Evolutionary conservation across 2,797 vertebrate genomes (phyloP), one percentile per base, ranked within the genome.

Genomic region (Betta splendens): DNA sequence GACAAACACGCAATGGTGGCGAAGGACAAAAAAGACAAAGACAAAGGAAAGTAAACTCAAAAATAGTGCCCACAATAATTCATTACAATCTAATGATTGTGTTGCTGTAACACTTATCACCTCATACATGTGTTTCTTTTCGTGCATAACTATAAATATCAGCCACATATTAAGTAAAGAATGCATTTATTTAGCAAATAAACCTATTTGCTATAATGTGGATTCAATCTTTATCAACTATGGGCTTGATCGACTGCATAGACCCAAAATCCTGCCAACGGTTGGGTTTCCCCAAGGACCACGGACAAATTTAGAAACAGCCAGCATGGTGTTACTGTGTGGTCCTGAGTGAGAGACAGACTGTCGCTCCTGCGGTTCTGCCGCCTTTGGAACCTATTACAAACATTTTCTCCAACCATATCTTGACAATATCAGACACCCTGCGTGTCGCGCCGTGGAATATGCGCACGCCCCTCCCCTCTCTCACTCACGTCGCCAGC

Each of bases 401-500:
- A 42, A 28, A 39, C 11, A 17, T 37, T 18, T 44, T 18, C 8
- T 29, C 5, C 18, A 35, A 7, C 17, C 8, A 7, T 38, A 26
- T 21, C 38, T 40, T 12, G 39, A 8, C 23, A 40, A 25, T 21
- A 4, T 36, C 20, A 18, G 18, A 36, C 4, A 35, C 2, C 46
- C 22, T 25, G 16, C 21, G 7, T 20, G 18, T 52, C 46, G 9
- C 1, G 18, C 9, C 43, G 22, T 37, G 5, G 10, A 46, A 53
- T 37, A 22, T 25, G 7, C 7, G 11, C 22, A 37, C 16, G 29
- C 18, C 29, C 47, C 6, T 10, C 39, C 40, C 70, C 23, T 77
- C 43, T 26, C 47, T 59, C 28, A 1, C 16, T 37, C 43, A 53
- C 49, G 22, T 45, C 43, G 66, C 55, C 39, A 49, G 55, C 47